Base-by-base conservation (phyloP, 1,140 invertebrate genomes). In the Drosophila simulans region DNA sequence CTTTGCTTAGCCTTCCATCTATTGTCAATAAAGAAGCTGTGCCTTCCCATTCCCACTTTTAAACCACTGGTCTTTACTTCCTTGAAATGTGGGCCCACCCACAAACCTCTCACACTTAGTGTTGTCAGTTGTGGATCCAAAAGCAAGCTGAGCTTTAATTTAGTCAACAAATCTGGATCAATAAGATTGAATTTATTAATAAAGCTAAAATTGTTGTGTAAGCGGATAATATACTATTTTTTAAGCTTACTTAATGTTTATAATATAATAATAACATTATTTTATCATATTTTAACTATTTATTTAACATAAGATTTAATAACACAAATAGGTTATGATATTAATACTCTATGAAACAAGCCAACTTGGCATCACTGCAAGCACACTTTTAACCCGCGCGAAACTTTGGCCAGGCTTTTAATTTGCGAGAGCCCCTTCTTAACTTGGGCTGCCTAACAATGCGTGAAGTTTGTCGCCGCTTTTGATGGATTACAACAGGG, bases 401-500 rank as follows among this genome's bases (percentile, higher is more conserved):
- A 51, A 54, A 58, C 37, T 71, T 64, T 71, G 60, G 54, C 46
- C 40, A 40, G 49, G 48, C 72, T 70, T 80, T 80, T 77, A 60
- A 76, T 60, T 64, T 80, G 45, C 59, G 35, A 80, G 46, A 69
- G 11, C 66, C 63, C 82, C 73, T 73, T 81, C 64, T 49, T 25
- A 43, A n/a, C 65, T 65, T 25, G 45, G 22, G 22, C 59, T 88
- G 83, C 43, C 68, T 88, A 88, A 88, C 83, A 89, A 89, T 84
- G 83, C 83, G 83, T 88, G 63, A 88, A 88, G 84, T 88, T 88
- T 88, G 84, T 77, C 84, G 83, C 77, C 72, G 72, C 84, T 77
- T 83, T 88, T 88, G 83, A 88, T 88, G 83, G 83, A 88, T 88
- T 83, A 73, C 84, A 79, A 54, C 35, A 48, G 48, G 59, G 72